Base-by-base conservation (phyloP, 2,113 vertebrate species). In the Phalacrocorax carbo region DNA sequence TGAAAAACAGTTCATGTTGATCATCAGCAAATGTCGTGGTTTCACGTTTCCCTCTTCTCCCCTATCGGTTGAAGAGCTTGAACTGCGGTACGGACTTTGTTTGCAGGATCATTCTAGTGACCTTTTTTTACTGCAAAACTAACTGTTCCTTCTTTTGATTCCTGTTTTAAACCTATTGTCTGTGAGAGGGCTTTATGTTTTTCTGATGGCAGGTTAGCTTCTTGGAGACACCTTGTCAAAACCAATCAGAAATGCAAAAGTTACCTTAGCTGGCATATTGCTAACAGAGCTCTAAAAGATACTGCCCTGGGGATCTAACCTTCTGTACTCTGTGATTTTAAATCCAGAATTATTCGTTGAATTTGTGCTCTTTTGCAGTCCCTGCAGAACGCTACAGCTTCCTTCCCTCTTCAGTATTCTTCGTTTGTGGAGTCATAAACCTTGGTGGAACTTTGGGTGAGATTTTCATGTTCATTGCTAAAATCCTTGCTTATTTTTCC, bases 281-380 rank as follows among this genome's bases (percentile, higher is more conserved):
- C 46, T 92, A 72, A 42, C 22, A 73, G 38, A 86, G 9, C 46
- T 90, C 29, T 94, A 58, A 86, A 82, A 92, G 55, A 83, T 73
- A 78, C 55, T 80, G 20, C 82, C 55, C 29, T 22, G 29, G 72
- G 52, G 72, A 93, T 51, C 60, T 93, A 78, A 72, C 93, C 82
- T 96, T 90, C 69, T 90, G 13, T 96, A 69, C 30, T 77, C 44
- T 20, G 25, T 55, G 18, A 66, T 87, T 95, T 91, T 86, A 88
- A 78, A 87, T 93, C 52, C 21, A 58, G 52, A 96, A 90, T 93
- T 72, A 85, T 82, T 90, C 94, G 68, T 96, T 94, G 49, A 76
- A 88, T 90, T 95, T 91, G 18, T 95, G 55, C 66, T 97, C 54
- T 94, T 82, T 96, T 94, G 52, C 88, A 90, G 94, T 86, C 78